Conservation (phyloP, 1,140 invertebrate species). For the Cecropterus lyciades region DNA sequence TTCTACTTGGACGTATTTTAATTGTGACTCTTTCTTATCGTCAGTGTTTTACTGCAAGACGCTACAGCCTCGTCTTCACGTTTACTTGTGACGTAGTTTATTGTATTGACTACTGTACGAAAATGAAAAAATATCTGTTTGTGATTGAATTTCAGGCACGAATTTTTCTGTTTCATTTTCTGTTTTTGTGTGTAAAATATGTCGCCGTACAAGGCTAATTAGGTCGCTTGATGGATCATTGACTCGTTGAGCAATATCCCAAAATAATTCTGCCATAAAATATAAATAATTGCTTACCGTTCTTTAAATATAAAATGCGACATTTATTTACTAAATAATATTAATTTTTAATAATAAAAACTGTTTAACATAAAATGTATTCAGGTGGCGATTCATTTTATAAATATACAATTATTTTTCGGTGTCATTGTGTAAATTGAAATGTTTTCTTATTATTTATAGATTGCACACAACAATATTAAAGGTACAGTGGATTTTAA, state of each 20-base stretch:
- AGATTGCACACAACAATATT: no score
- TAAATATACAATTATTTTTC: no score
- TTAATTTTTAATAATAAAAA: no score
- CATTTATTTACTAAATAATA: no score
- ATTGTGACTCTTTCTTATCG: conserved; percentile 4
- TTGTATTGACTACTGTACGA: not conserved
- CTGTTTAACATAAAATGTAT: no score
- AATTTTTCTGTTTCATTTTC: not conserved
- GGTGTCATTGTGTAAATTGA: no score
- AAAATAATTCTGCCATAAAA: conserved; percentile 42
- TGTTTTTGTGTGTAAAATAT: conserved; percentile 24
- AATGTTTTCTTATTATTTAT: no score
- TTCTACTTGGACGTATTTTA: conserved; percentile 14
- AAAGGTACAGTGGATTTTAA: no score
- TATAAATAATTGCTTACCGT: conserved; percentile 16
- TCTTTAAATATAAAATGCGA: not conserved
- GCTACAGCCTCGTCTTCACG: conserved; percentile 4
- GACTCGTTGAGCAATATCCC: conserved; percentile 43
- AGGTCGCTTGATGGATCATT: conserved; percentile 47
- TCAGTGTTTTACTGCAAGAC: conserved; percentile 3
- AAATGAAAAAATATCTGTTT: conserved; percentile 3
- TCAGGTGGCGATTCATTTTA: conserved; percentile 37
- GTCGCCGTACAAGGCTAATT: conserved; percentile 34
- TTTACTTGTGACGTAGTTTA: not conserved
- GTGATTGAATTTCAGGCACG: not conserved